Evolutionary conservation across 2,888 invertebrate genomes (phyloP).

Genomic region (Azorinus chamasolen): DNA sequence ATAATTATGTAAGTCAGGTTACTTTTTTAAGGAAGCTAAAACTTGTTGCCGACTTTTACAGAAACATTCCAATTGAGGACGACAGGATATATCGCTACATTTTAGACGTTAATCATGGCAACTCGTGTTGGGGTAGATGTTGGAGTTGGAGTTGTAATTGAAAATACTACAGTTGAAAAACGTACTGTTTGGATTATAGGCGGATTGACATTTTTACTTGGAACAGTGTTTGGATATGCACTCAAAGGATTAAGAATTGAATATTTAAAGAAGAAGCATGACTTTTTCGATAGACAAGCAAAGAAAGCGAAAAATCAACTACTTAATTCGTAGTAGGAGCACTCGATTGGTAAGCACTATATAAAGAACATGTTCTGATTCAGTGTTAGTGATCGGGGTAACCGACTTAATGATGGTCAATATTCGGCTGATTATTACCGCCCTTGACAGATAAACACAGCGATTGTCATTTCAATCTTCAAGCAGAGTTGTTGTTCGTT

Average conservation of each 20-base stretch:
- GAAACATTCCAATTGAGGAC: no score
- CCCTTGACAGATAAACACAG: no score
- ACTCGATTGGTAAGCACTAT: slow-evolving; percentile 4
- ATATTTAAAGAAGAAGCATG: slow-evolving; percentile 74
- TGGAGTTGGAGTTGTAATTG: slow-evolving; percentile 43
- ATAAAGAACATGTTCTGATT: no score
- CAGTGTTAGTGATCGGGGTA: no score
- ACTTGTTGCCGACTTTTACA: no score
- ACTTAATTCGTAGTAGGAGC: slow-evolving; percentile 11
- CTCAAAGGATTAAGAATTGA: slow-evolving; percentile 66
- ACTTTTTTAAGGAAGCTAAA: no score
- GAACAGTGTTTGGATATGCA: slow-evolving; percentile 73
- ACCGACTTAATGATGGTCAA: no score
- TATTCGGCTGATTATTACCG: no score
- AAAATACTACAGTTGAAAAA: slow-evolving; percentile 25
- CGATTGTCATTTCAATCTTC: no score
- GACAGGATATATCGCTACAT: no score
- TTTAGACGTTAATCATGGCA: slow-evolving; percentile 20
- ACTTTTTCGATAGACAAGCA: slow-evolving; percentile 69
- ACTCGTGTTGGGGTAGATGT: slow-evolving; percentile 50
- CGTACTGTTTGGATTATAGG: slow-evolving; percentile 50
- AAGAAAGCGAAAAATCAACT: slow-evolving; percentile 48
- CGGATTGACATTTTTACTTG: slow-evolving; percentile 70
- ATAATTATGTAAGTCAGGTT: no score
- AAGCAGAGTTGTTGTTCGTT: no score